These are phyloP conservation scores for Tamias sibiricus DNA, from an alignment of 2,113 vertebrate species.

Conservation along the genomic window DNA sequence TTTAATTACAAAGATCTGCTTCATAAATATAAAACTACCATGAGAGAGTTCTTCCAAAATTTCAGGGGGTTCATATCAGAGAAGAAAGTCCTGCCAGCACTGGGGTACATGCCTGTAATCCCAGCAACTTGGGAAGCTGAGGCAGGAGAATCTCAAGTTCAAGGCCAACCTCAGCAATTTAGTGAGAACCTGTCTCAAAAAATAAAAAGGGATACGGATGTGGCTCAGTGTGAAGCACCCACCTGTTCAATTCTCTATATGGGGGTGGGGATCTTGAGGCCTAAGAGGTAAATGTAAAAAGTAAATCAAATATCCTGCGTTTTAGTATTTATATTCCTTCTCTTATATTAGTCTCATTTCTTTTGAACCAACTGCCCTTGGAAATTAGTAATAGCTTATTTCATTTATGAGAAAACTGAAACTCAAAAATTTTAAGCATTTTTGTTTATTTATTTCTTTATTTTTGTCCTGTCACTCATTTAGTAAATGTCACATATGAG, in stretches of 20 bases:
- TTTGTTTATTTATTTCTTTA: neutral
- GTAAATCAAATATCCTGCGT: neutral
- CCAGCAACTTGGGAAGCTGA: no score
- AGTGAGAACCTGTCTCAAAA: no score
- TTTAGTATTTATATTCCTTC: neutral
- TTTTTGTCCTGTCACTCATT: neutral
- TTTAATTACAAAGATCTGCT: conserved; percentile 35
- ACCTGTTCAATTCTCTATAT: no score
- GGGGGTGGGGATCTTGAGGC: neutral
- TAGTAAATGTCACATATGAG: no score
- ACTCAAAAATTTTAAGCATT: neutral
- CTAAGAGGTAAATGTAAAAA: neutral
- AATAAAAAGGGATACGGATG: no score
- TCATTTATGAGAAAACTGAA: neutral
- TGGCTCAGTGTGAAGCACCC: no score
- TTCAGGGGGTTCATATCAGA: neutral
- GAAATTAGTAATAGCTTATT: neutral
- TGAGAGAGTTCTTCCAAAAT: neutral
- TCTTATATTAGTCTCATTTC: neutral
- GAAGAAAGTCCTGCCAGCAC: neutral
- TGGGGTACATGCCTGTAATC: no score
- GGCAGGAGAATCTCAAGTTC: no score
- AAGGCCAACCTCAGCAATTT: no score
- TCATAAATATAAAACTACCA: neutral
- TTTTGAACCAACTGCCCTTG: neutral